phyloP scores from a whole-genome alignment of 2,113 vertebrate species.

The Lasiurus borealis region DNA sequence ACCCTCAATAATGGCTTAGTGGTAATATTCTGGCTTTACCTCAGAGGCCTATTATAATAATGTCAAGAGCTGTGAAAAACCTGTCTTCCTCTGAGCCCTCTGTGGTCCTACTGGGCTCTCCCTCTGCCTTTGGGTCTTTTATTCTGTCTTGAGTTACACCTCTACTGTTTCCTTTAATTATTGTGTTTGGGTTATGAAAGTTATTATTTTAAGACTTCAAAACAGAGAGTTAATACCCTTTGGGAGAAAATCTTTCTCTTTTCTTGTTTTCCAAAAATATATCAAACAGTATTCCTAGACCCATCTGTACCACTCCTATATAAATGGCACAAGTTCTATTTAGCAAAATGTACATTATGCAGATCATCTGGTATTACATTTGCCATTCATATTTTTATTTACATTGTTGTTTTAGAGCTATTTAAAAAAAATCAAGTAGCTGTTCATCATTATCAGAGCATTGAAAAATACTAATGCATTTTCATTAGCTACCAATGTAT shows the following conservation, averaged over 20 bases:
- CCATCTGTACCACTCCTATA: not conserved
- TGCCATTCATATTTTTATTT: constrained; percentile 79
- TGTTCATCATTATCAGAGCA: constrained; percentile 72
- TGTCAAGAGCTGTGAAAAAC: not conserved
- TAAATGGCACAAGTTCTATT: constrained; percentile 54
- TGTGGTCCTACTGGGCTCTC: not conserved
- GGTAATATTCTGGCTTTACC: not conserved
- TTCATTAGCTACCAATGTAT: constrained; percentile 73
- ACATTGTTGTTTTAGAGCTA: constrained; percentile 52
- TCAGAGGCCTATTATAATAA: not conserved
- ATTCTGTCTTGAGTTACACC: not conserved
- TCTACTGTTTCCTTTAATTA: not conserved
- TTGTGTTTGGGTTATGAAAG: not conserved
- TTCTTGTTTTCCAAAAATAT: not conserved
- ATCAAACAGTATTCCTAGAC: not conserved
- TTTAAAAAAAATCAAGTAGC: constrained; percentile 48
- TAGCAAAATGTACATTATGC: constrained; percentile 69
- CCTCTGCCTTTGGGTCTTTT: not conserved
- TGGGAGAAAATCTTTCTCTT: not conserved
- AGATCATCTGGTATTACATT: constrained; percentile 36
- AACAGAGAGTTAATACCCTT: constrained; percentile 7
- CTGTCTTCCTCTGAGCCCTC: not conserved
- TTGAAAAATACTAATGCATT: constrained; percentile 72
- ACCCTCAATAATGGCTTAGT: not conserved
- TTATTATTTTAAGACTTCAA: not conserved